Conservation (phyloP, 2,113 vertebrate species). For the Pygoscelis antarcticus region DNA sequence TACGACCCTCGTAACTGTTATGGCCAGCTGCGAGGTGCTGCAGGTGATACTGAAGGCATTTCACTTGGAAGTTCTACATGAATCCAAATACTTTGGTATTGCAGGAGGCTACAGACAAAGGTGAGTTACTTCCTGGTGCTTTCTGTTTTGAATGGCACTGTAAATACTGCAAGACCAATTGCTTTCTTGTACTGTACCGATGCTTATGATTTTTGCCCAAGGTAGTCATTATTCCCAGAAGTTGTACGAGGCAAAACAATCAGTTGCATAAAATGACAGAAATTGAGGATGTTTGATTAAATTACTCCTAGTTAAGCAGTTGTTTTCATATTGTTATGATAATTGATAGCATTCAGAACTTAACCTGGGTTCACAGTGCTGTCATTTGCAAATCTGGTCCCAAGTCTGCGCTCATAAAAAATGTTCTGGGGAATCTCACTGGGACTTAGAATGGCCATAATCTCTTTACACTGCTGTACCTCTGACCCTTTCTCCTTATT, state of each 20-base stretch:
- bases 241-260: neutral
- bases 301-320: neutral
- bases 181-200: neutral
- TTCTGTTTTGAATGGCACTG: neutral
- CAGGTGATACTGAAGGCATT: neutral
- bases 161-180: neutral
- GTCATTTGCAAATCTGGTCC: slow-evolving; percentile 27
- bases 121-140: neutral
- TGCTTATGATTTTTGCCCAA: neutral
- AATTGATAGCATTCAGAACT: slow-evolving; percentile 13
- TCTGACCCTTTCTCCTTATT: slow-evolving; percentile 3
- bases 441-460: neutral
- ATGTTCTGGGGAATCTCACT: neutral
- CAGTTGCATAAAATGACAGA: neutral
- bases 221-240: neutral
- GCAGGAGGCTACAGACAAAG: neutral
- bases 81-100: neutral
- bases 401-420: neutral
- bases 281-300: slow-evolving; percentile 19
- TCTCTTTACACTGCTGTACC: neutral
- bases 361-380: neutral
- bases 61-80: neutral
- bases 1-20: neutral
- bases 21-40: neutral
- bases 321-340: slow-evolving; percentile 27